A percentile compares a stretch with the other conserved stretches of the same genome.
Evolutionary conservation across 2,888 invertebrate species (phyloP).

Genomic region (Phalangium opilio): DNA sequence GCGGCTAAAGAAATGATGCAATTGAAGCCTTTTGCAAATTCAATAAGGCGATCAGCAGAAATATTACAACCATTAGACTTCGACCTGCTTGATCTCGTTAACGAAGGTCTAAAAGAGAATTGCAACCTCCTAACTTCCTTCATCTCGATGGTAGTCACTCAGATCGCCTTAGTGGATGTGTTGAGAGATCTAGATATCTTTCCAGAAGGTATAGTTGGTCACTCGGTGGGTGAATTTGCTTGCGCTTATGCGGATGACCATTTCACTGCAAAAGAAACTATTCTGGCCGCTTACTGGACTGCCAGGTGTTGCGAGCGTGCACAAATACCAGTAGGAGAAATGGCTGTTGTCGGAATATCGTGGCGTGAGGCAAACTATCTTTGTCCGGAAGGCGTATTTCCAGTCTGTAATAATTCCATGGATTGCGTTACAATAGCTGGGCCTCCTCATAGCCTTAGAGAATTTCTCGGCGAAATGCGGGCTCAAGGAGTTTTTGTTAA

Average conservation of each 20-base stretch:
- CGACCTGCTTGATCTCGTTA: constrained; percentile 63
- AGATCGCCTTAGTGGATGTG: constrained; percentile 87
- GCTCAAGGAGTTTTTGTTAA: constrained; percentile 76
- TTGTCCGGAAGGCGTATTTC: constrained; percentile 60
- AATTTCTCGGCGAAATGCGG: no score
- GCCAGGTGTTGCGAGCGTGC: constrained; percentile 68
- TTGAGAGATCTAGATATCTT: constrained; percentile 54
- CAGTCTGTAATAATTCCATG: constrained; percentile 86
- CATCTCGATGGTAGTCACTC: constrained; percentile 85
- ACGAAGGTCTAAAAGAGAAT: constrained; percentile 57
- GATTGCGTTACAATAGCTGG: constrained; percentile 93
- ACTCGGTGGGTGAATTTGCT: constrained; percentile 84
- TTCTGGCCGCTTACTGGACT: constrained; percentile 85
- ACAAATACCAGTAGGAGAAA: constrained; percentile 53
- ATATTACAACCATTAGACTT: constrained; percentile 61
- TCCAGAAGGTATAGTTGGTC: constrained; percentile 90
- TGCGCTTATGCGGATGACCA: constrained; percentile 95
- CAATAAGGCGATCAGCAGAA: constrained; percentile 58
- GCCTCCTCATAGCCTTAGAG: constrained; percentile 50
- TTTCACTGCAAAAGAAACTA: constrained; percentile 82
- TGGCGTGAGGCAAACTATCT: constrained; percentile 64
- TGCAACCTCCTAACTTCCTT: constrained; percentile 69
- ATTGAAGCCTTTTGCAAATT: constrained; percentile 61
- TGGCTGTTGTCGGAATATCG: constrained; percentile 82
- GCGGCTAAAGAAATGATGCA: constrained; percentile 79